Percentiles rank a stretch among this genome's conserved stretches.
These are phyloP conservation scores for Gavia stellata DNA, from an alignment of 2,113 vertebrate species.

Conservation along the genomic window DNA sequence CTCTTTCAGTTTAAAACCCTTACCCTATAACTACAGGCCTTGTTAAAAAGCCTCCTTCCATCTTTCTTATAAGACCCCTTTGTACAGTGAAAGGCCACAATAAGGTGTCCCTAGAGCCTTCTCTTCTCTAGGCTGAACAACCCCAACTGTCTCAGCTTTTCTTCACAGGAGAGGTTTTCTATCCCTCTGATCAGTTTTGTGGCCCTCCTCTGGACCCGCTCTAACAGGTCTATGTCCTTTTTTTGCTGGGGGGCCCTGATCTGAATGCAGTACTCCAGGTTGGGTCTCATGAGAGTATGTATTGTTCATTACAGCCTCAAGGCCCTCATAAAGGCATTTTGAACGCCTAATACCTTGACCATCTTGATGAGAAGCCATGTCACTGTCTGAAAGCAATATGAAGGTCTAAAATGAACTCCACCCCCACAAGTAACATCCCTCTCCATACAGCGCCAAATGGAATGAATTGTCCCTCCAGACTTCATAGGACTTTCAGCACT, in stretches of 20 bases:
- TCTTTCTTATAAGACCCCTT: background rate
- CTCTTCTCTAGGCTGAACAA: background rate
- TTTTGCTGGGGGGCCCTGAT: accelerated
- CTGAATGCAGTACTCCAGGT: background rate
- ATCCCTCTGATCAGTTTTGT: background rate
- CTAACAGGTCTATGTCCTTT: background rate
- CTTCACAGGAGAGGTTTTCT: background rate
- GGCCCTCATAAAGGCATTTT: background rate
- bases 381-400: background rate
- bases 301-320: background rate
- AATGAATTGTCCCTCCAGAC: background rate
- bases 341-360: background rate
- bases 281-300: background rate
- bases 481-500: background rate
- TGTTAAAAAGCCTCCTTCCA: background rate
- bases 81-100: background rate
- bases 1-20: accelerated
- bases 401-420: background rate
- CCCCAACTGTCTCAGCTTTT: background rate
- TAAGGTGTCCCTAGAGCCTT: background rate
- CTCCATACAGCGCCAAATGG: background rate
- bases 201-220: accelerated
- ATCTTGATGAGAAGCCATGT: background rate
- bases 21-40: background rate
- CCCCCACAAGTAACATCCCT: background rate